A percentile compares a stretch with the other conserved stretches of the same genome.
Conservation (phyloP, 2,797 vertebrate genomes). For the Craterocephalus amniculus region DNA sequence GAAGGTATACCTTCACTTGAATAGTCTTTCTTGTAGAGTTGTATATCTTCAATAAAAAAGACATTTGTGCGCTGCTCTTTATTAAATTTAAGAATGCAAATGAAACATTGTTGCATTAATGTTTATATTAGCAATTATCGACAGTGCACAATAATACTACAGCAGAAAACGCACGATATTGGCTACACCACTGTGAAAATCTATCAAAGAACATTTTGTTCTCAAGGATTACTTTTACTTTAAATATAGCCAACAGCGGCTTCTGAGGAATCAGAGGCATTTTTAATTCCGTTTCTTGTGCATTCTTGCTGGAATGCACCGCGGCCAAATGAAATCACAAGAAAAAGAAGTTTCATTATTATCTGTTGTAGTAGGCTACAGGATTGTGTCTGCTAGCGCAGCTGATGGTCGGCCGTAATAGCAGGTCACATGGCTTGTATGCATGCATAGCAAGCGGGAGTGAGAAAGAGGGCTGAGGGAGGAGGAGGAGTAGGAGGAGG, state of each 20-base stretch:
- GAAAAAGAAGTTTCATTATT: not conserved
- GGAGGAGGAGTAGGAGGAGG: constrained; percentile 11
- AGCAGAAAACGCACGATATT: not conserved
- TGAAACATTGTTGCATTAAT: no score
- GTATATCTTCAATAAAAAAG: no score
- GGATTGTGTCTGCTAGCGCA: not conserved
- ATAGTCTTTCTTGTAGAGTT: no score
- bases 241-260: not conserved
- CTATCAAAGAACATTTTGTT: not conserved
- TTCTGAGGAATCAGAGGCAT: not conserved
- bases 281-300: not conserved
- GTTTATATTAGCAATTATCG: no score
- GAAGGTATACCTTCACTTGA: no score
- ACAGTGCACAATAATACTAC: no score
- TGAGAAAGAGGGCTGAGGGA: constrained; percentile 7
- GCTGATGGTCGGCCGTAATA: constrained; percentile 12
- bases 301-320: not conserved
- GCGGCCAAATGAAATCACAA: not conserved
- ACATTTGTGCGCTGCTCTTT: no score
- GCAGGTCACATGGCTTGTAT: constrained; percentile 47
- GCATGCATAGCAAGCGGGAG: constrained; percentile 39
- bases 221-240: not conserved
- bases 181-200: not conserved
- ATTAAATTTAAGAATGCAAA: no score
- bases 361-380: not conserved